These are phyloP conservation scores for Rhagonycha lutea DNA, from an alignment of 2,888 invertebrate species.

Conservation along the genomic window DNA sequence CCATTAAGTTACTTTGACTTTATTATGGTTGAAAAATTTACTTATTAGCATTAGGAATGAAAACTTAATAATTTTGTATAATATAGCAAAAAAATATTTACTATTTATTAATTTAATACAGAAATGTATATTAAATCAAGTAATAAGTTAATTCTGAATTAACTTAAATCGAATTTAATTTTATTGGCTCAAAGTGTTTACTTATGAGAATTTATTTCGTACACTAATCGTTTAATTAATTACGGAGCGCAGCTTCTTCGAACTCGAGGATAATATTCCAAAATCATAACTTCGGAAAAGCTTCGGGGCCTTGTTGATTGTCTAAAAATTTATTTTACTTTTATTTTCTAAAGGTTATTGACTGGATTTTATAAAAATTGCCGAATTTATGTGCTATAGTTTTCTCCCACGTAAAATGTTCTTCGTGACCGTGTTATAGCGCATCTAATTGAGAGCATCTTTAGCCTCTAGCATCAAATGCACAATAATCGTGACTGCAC, in stretches of 20 bases:
- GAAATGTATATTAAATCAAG: not conserved
- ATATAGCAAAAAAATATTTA: not conserved
- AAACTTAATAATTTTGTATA: not conserved
- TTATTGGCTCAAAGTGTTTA: not conserved
- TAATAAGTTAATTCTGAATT: no score
- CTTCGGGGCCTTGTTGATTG: not conserved
- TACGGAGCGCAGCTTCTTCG: not conserved
- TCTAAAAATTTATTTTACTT: not conserved
- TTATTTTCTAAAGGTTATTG: not conserved
- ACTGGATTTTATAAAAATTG: not conserved
- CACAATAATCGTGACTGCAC: conserved; percentile 19
- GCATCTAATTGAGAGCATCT: conserved; percentile 29
- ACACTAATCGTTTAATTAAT: not conserved
- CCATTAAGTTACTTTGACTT: not conserved
- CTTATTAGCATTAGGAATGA: not conserved
- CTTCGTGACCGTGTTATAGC: conserved; percentile 13
- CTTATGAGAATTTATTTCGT: not conserved
- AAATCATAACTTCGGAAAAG: not conserved
- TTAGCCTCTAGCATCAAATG: conserved; percentile 7
- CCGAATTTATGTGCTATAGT: not conserved
- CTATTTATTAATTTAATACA: not conserved
- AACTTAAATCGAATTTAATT: not conserved
- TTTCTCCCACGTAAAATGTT: conserved; percentile 10
- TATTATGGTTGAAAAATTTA: not conserved
- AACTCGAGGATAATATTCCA: not conserved